Percentiles rank a stretch among this genome's conserved stretches.
Evolutionary conservation across 2,797 vertebrate genomes (phyloP).

Genomic region (Pogoniulus pusillus): DNA sequence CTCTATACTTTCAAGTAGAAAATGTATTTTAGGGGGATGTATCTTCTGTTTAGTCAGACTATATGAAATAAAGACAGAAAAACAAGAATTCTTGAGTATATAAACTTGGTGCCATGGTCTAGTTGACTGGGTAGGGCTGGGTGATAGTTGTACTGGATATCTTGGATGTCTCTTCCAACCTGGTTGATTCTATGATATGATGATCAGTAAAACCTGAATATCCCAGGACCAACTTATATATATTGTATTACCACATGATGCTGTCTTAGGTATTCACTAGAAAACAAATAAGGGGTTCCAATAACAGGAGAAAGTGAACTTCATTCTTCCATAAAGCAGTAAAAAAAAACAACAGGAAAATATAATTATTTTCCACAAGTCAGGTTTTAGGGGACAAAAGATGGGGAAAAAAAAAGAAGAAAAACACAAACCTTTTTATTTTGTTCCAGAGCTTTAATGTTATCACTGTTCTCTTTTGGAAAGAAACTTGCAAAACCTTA

Average conservation of each 20-base stretch:
- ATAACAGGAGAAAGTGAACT: slow-evolving; percentile 71
- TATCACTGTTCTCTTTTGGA: slow-evolving; percentile 20
- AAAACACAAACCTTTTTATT: neutral
- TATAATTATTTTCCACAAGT: slow-evolving; percentile 70
- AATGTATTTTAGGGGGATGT: accelerated
- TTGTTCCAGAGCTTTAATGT: slow-evolving; percentile 57
- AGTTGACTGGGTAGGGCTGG: too few species aligned
- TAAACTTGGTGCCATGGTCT: too few species aligned
- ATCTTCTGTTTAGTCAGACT: neutral
- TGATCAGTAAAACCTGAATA: neutral
- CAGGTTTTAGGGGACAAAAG: slow-evolving; percentile 20
- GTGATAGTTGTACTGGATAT: too few species aligned
- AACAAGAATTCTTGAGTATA: neutral
- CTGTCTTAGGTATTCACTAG: slow-evolving; percentile 43
- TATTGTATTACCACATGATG: neutral
- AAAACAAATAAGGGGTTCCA: slow-evolving; percentile 66
- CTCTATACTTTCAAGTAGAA: neutral
- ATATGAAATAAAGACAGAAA: neutral
- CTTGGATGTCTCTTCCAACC: too few species aligned
- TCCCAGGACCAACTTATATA: neutral
- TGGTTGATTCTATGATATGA: too few species aligned
- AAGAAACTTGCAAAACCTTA: slow-evolving; percentile 1
- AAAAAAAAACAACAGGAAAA: slow-evolving; percentile 59
- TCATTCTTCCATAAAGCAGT: slow-evolving; percentile 58
- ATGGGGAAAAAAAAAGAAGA: neutral